A percentile compares a stretch with the other conserved stretches of the same genome.
These are phyloP conservation scores for Drosophila affinis DNA, from an alignment of 2,888 invertebrate species.

Conservation along the genomic window DNA sequence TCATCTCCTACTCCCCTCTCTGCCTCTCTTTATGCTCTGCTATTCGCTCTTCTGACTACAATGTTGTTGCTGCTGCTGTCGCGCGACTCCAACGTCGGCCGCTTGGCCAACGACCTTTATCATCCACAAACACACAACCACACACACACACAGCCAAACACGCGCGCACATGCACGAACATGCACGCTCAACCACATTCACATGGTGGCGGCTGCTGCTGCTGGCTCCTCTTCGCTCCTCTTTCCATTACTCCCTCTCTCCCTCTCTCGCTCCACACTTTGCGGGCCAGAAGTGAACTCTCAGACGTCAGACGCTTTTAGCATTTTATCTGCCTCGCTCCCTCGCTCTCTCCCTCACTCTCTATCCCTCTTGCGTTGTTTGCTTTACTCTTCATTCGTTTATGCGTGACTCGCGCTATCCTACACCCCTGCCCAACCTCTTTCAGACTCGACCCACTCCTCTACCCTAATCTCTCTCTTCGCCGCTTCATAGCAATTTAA, in stretches of 20 bases:
- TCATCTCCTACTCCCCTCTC: constrained; percentile 23
- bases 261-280: too few species aligned
- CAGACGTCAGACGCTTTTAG: constrained; percentile 74
- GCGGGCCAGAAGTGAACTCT: constrained; percentile 23
- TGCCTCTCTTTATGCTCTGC: constrained; percentile 27
- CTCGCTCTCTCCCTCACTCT: constrained; percentile 31
- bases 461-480: background rate
- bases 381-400: constrained; percentile 42
- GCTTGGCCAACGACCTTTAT: constrained; percentile 79
- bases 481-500: constrained; percentile 63
- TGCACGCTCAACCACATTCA: constrained; percentile 11
- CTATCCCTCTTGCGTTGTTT: constrained; percentile 33
- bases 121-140: constrained; percentile 39
- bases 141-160: constrained; percentile 35
- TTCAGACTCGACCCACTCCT: background rate
- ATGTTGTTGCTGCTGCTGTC: constrained; percentile 59
- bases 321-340: constrained; percentile 54
- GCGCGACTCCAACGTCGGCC: constrained; percentile 69
- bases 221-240: constrained; percentile 1
- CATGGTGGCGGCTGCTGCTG: constrained; percentile 8
- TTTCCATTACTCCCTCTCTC: background rate
- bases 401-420: constrained; percentile 52
- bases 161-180: constrained; percentile 24
- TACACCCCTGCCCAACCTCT: constrained; percentile 5
- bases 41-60: constrained; percentile 43